Percentiles rank a stretch among this genome's conserved stretches.
Conservation (phyloP, 2,113 vertebrate genomes). For the Anhinga rufa region DNA sequence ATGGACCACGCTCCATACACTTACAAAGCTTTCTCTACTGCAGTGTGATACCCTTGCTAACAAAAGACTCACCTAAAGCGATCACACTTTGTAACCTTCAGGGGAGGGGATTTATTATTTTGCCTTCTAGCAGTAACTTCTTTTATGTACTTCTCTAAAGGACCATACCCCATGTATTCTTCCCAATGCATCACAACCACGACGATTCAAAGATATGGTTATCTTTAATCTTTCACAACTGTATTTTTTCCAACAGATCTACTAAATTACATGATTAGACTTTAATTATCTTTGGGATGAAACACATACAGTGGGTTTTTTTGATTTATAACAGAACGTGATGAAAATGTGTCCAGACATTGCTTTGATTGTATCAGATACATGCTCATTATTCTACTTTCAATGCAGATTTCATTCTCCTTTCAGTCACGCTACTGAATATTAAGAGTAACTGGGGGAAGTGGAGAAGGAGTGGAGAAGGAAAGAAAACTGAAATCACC, state of each 20-base stretch:
- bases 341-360: not conserved
- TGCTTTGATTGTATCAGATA: not conserved
- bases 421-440: not conserved
- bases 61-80: not conserved
- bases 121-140: not conserved
- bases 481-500: not conserved
- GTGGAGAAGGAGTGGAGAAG: not conserved
- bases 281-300: not conserved
- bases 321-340: not conserved
- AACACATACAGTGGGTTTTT: rapidly evolving
- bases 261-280: not conserved
- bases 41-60: not conserved
- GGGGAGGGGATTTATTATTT: not conserved
- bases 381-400: not conserved
- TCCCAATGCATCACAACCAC: not conserved
- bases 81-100: not conserved
- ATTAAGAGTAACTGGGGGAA: not conserved
- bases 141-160: not conserved
- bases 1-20: not conserved
- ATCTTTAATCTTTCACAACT: not conserved
- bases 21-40: not conserved
- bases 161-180: not conserved
- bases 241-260: not conserved
- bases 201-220: not conserved
- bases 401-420: not conserved